Base-by-base conservation (phyloP, 2,797 vertebrate species). In the Enteromius viviparus region DNA sequence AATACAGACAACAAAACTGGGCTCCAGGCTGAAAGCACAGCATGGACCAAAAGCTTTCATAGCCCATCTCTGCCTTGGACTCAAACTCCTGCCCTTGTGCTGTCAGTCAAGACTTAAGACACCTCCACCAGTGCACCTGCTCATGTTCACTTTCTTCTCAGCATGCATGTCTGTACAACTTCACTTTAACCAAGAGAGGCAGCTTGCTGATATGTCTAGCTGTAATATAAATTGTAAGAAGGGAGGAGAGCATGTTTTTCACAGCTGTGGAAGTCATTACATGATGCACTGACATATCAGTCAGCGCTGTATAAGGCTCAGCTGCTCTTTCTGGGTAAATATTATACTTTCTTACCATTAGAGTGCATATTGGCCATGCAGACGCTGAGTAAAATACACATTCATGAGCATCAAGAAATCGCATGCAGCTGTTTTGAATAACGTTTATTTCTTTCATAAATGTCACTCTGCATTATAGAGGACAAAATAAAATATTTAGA, bases 91-190 rank as follows among this genome's bases (percentile, higher is more conserved):
- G 34, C 53, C 10, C n/a, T 76, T 60, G 51, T 26, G 8, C 74
- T 60, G 74, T 76, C 53, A 60, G 74, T 19, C 53, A 60, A 76
- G n/a, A 8, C 32, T 60, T 8, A 42, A 76, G 34, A 42, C 32
- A 72, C 29, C 21, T 75, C 21, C 47, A 51, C 32, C 32, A 75
- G 72, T 37, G 21, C 40, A 29, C 29, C 23, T 23, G 53, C 11
- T 29, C 11, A 4, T 58, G 37, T 80, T 81, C 55, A 37, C 42
- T 49, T 51, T 81, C 26, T 81, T 74, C 29, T 51, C 29, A 81
- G 55, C 42, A 74, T 64, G 69, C 21, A 51, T 32, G 32, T 51
- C 29, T 74, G 42, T 71, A 29, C 53, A 76, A 76, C 51, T 26
- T 23, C n/a, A 69, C 49, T 55, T 55, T n/a, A 80, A 68, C 53